Conservation (phyloP, 2,797 vertebrate genomes). For the Tragelaphus eurycerus region DNA sequence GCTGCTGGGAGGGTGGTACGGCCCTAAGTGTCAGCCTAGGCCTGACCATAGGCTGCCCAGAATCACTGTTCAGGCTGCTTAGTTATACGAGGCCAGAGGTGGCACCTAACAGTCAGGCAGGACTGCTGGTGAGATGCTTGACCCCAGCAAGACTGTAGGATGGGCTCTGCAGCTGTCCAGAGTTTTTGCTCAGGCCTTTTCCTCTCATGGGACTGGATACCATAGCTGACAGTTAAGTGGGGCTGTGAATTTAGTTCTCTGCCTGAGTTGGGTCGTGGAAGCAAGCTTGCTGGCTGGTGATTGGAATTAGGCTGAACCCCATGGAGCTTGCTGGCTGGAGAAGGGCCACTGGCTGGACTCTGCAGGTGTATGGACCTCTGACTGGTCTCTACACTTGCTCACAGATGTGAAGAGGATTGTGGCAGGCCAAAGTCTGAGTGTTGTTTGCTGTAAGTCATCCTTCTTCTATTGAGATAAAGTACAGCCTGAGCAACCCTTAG, state of each 20-base stretch:
- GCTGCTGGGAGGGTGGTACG: not conserved
- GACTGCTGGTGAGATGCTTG: not conserved
- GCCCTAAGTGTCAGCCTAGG: not conserved
- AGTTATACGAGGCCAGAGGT: not conserved
- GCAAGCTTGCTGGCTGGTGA: not conserved
- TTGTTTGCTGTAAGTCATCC: not conserved
- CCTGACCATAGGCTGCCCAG: not conserved
- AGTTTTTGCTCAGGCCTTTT: not conserved
- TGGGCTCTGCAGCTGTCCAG: not conserved
- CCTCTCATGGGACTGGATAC: fast-evolving
- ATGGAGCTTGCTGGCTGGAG: not conserved
- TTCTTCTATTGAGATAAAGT: not conserved
- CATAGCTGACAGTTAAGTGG: not conserved
- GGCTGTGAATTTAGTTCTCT: not conserved
- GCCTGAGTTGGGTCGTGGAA: not conserved
- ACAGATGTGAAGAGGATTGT: not conserved
- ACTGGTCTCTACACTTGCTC: not conserved
- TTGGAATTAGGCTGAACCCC: not conserved
- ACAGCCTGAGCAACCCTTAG: not conserved
- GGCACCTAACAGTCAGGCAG: not conserved
- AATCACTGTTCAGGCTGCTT: not conserved
- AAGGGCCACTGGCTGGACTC: not conserved
- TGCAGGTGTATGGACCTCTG: not conserved
- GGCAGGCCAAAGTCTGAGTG: not conserved
- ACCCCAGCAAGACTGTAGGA: not conserved